Percentiles rank a stretch among this genome's conserved stretches.
Conservation (phyloP, 2,797 vertebrate species). For the Phataginus tetradactyla region DNA sequence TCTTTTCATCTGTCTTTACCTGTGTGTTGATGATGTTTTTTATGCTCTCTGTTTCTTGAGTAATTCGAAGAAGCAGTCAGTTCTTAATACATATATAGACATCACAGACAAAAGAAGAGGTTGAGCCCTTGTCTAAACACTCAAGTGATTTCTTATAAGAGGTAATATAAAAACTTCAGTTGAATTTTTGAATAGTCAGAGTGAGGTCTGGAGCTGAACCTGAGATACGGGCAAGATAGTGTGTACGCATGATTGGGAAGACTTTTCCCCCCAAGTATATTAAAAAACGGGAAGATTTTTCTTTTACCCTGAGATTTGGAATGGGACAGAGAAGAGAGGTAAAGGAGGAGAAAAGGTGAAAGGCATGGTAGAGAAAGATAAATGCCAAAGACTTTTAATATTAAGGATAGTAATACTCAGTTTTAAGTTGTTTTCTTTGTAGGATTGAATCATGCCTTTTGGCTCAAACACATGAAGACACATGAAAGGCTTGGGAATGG, state of each 20-base stretch:
- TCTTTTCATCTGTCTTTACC: not conserved
- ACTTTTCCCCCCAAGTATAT: not conserved
- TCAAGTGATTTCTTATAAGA: not conserved
- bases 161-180: not conserved
- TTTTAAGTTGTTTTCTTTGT: not conserved
- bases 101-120: not conserved
- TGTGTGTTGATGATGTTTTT: not conserved
- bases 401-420: not conserved
- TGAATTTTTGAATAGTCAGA: not conserved
- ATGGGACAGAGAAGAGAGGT: not conserved
- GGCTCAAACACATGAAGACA: not conserved
- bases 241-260: not conserved
- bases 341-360: not conserved
- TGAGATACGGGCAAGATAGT: not conserved
- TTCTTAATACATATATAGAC: not conserved
- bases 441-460: not conserved
- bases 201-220: not conserved
- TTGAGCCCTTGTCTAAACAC: not conserved
- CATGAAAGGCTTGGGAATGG: not conserved
- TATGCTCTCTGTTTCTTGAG: not conserved
- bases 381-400: not conserved
- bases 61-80: not conserved
- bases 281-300: not conserved
- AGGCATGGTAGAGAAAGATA: not conserved
- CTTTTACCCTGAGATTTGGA: not conserved